Conservation (phyloP, 2,113 vertebrate species). For the Delphinapterus leucas region DNA sequence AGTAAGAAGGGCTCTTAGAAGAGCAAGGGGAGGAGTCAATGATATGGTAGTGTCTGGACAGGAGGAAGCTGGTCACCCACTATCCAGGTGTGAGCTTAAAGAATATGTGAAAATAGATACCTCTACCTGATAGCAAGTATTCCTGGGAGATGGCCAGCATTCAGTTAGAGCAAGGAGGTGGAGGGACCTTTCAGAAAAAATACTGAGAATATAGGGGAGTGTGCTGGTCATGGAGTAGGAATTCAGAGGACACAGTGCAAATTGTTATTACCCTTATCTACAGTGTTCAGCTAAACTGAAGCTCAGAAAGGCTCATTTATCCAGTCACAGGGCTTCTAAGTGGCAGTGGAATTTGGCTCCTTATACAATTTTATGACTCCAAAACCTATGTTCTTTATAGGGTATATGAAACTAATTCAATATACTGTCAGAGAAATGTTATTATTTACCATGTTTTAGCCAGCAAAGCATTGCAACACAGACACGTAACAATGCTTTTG, state of each 20-base stretch:
- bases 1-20: background rate
- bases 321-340: background rate
- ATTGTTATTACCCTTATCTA: background rate
- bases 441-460: background rate
- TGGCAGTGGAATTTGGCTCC: background rate
- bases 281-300: background rate
- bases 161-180: background rate
- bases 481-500: background rate
- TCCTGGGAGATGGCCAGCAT: background rate
- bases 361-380: background rate
- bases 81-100: background rate
- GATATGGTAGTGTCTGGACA: background rate
- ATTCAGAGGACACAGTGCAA: background rate
- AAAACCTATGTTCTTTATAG: background rate
- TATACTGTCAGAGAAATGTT: background rate
- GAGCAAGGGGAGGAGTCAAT: background rate
- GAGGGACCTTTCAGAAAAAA: background rate
- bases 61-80: background rate
- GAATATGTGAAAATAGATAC: background rate
- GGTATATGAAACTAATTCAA: background rate
- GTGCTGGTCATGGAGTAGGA: background rate
- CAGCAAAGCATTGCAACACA: background rate
- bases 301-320: background rate
- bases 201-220: background rate
- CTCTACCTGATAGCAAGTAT: background rate